Base-by-base conservation (phyloP, 2,888 invertebrate species). In the Hirtodrosophila trivittata region DNA sequence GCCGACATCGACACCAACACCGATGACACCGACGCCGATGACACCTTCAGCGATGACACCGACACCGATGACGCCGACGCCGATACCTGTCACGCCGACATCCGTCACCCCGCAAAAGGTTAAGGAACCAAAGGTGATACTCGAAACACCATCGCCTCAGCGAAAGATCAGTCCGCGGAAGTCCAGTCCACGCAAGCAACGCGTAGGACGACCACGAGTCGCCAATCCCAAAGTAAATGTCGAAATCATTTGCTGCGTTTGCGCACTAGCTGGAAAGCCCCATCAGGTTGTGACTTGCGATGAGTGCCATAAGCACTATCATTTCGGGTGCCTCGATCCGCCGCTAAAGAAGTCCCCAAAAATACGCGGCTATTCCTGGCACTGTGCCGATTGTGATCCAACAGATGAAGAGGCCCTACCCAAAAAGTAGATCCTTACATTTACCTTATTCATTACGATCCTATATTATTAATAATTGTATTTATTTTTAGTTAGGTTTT, bases 311-410 rank as follows among this genome's bases (percentile, higher is more conserved):
- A 95, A 96, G 88, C 94, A 95, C 81, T 98, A 97, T 91, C 98
- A 98, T 91, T 97, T 98, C 90, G 94, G 94, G 64, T 98, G 98
- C 90, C 92, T 98, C 84, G 96, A 97, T 90, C 98, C 98, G 45
- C 98, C 98, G 9, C 93, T 97, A 9, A 97, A 97, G 91, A 97
- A 97, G 90, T 95, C 97, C 60, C 98, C 98, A 0, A 98, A 98
- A 92, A 95, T 95, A 85, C 94, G 97, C 51, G 97, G 98, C 26
- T 98, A 97, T 89, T 96, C 96, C 9, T 98, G 98, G 98, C 97
- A 97, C 91, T 98, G 98, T 91, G 97, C 97, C 46, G 97, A 97
- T 90, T 98, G 98, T 92, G 97, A 97, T 92, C 96, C 96, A 60
- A 96, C 96, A 84, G 97, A 89, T 10, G 89, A 89, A 16, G 89